Conservation (phyloP, 2,797 vertebrate species). For the Argentina silus region DNA sequence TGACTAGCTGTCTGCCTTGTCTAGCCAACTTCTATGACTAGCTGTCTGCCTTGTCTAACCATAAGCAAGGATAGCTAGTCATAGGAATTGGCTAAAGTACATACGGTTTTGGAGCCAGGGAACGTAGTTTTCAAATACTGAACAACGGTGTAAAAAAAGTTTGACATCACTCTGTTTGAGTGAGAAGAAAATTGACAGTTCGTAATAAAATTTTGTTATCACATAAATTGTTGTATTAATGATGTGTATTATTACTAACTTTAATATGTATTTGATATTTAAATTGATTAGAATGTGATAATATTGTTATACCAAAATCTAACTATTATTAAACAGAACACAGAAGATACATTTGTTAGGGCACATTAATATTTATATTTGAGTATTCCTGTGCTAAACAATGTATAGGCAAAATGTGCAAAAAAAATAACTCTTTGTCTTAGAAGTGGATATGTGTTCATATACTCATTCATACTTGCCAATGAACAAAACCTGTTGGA, state of each 20-base stretch:
- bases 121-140: slow-evolving; percentile 22
- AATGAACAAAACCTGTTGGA: too few relatives aligned
- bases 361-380: slow-evolving; percentile 27
- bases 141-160: slow-evolving; percentile 51
- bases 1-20: too few relatives aligned
- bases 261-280: slow-evolving; percentile 41
- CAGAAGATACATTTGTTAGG: slow-evolving; percentile 19
- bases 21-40: too few relatives aligned
- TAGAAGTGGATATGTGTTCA: not conserved
- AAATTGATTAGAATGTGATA: slow-evolving; percentile 43
- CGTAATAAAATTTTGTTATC: slow-evolving; percentile 23
- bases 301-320: slow-evolving; percentile 30
- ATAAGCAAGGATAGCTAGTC: not conserved
- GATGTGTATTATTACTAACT: slow-evolving; percentile 45
- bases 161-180: slow-evolving; percentile 31
- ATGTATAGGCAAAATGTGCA: not conserved
- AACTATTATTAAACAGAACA: slow-evolving; percentile 27
- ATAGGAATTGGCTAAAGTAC: not conserved
- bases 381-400: slow-evolving; percentile 37
- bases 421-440: not conserved
- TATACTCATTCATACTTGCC: too few relatives aligned
- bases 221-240: not conserved
- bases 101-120: not conserved
- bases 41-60: too few relatives aligned
- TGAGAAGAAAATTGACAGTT: slow-evolving; percentile 16